Evolutionary conservation across 2,113 vertebrate genomes (phyloP).

Genomic region (Tursiops truncatus): DNA sequence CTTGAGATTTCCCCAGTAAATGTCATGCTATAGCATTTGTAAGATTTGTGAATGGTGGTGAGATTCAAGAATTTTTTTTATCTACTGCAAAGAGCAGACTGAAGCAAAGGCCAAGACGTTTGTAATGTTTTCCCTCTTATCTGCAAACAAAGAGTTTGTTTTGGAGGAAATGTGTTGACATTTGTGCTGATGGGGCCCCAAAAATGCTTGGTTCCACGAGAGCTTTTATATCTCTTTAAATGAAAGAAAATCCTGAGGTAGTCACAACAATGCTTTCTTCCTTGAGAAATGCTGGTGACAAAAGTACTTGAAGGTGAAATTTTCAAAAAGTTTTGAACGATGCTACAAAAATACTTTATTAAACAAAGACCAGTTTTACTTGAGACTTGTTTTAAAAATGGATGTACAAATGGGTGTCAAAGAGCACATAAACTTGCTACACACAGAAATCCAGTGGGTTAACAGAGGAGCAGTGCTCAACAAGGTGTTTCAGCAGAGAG

Average conservation of each 20-base stretch:
- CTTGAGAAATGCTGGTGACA: neutral
- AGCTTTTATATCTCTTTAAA: neutral
- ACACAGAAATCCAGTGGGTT: neutral
- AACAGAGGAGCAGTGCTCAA: neutral
- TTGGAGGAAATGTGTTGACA: neutral
- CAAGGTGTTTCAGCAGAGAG: neutral
- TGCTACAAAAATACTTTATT: neutral
- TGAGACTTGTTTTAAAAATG: neutral
- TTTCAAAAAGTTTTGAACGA: neutral
- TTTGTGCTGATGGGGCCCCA: neutral
- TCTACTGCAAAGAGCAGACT: neutral
- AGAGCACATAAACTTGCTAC: neutral
- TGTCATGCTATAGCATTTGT: neutral
- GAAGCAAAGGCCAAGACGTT: neutral
- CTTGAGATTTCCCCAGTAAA: neutral
- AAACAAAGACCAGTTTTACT: neutral
- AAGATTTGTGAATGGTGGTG: neutral
- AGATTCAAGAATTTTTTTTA: neutral
- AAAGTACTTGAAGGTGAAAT: neutral
- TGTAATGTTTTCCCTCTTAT: neutral
- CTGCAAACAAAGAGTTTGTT: neutral
- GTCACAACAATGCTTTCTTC: neutral
- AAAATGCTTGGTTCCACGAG: neutral
- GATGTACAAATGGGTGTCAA: accelerated
- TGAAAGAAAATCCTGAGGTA: neutral